phyloP scores from a whole-genome alignment of 1,140 invertebrate genomes.

The Cecropterus lyciades region DNA sequence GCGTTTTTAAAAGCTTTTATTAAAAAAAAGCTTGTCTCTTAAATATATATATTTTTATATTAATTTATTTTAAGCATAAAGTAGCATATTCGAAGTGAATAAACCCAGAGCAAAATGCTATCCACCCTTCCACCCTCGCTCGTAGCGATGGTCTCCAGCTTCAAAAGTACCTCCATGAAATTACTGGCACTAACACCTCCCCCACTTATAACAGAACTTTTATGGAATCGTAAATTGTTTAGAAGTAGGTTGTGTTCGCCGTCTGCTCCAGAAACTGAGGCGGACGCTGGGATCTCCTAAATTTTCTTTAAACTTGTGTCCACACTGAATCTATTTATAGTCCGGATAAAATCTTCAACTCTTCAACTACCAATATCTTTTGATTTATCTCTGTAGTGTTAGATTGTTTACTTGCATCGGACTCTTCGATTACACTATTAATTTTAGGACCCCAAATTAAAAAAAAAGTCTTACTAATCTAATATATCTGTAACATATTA shows the following conservation, averaged over 20 bases:
- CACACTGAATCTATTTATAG: too few relatives aligned
- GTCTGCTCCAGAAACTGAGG: constrained; percentile 20
- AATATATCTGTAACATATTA: too few relatives aligned
- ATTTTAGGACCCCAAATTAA: too few relatives aligned
- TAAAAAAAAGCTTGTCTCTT: too few relatives aligned
- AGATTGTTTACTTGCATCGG: too few relatives aligned
- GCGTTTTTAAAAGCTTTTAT: too few relatives aligned
- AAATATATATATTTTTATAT: too few relatives aligned
- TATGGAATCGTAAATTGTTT: constrained; percentile 54
- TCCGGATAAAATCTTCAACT: not conserved
- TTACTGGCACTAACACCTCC: constrained; percentile 48
- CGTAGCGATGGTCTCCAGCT: constrained; percentile 22
- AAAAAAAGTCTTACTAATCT: too few relatives aligned
- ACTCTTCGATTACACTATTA: too few relatives aligned
- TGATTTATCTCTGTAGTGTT: too few relatives aligned
- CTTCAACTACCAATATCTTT: too few relatives aligned
- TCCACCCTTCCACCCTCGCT: not conserved
- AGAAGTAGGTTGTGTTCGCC: constrained; percentile 40
- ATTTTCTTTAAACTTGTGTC: constrained; percentile 35
- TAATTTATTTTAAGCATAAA: too few relatives aligned
- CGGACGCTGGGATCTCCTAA: constrained; percentile 21
- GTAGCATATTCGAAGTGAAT: not conserved
- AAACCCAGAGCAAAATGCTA: constrained; percentile 4
- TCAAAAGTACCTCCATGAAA: constrained; percentile 49
- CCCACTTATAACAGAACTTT: constrained; percentile 52